Percentiles rank a stretch among this genome's conserved stretches.
phyloP scores from a whole-genome alignment of 35 echinoderm and acorn worm genomes.

The Apostichopus parvimensis region DNA sequence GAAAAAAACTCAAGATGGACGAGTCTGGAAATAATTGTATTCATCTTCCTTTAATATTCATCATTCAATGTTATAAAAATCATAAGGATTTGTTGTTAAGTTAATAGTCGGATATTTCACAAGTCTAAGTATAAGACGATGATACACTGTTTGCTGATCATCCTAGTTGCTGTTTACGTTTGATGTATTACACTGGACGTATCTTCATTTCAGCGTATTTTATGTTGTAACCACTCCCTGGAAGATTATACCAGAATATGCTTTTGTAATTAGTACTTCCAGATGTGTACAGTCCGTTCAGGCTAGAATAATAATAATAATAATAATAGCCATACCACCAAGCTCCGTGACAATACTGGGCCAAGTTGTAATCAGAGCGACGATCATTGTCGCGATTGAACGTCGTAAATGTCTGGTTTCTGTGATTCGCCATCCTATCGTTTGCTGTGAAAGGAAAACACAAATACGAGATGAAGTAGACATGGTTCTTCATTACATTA shows the following conservation, averaged over 20 bases:
- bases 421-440: not conserved
- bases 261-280: not conserved
- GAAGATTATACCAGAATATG: not conserved
- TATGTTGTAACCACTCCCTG: not conserved
- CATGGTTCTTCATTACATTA: too few species aligned
- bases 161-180: too few species aligned
- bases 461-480: too few species aligned
- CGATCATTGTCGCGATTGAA: not conserved
- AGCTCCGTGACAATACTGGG: not conserved
- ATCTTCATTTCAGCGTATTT: not conserved
- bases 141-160: too few species aligned
- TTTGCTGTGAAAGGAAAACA: not conserved
- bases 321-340: not conserved
- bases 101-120: too few species aligned
- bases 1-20: too few species aligned
- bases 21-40: too few species aligned
- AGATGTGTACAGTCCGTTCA: not conserved
- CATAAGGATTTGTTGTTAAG: too few species aligned
- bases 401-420: not conserved
- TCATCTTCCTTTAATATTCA: too few species aligned
- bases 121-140: too few species aligned
- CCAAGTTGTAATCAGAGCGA: not conserved
- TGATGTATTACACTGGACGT: not conserved
- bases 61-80: too few species aligned
- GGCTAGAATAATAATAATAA: rapidly evolving